Evolutionary conservation across 2,797 vertebrate genomes (phyloP).

Genomic region (Psittacula derbiana): DNA sequence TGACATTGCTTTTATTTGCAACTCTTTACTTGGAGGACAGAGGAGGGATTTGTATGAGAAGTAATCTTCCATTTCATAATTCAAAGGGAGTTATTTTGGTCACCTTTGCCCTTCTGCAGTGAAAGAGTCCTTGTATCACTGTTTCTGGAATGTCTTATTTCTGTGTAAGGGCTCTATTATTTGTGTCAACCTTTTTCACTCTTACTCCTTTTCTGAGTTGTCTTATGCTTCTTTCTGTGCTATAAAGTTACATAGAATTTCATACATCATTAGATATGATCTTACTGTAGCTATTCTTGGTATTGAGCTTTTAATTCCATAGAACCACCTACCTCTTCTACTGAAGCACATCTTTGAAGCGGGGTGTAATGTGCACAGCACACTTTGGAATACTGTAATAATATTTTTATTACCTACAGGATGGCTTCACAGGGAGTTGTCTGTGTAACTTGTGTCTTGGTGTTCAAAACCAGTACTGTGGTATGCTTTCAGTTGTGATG

Average conservation of each 20-base stretch:
- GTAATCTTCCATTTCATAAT: not conserved
- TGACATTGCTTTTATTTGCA: not conserved
- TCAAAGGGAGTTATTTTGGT: not conserved
- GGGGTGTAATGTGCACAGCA: not conserved
- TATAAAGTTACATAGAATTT: not conserved
- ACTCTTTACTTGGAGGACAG: not conserved
- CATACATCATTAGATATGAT: conserved; percentile 16
- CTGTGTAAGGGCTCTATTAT: not conserved
- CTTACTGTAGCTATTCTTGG: conserved; percentile 8
- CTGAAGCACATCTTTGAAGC: conserved; percentile 2
- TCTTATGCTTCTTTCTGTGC: not conserved
- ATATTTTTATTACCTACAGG: not conserved
- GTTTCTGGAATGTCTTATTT: not conserved
- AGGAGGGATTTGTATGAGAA: not conserved
- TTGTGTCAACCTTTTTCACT: not conserved
- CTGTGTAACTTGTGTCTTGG: not conserved
- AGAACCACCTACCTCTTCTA: conserved; percentile 7
- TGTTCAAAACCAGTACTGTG: not conserved
- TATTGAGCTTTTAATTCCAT: not conserved
- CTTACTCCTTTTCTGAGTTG: not conserved
- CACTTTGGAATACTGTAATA: not conserved
- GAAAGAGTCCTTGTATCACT: not conserved
- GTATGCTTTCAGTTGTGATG: not conserved
- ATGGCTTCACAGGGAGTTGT: not conserved
- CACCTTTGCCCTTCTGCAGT: not conserved